phyloP scores from a whole-genome alignment of 2,113 vertebrate species.

The Podocnemis expansa region DNA sequence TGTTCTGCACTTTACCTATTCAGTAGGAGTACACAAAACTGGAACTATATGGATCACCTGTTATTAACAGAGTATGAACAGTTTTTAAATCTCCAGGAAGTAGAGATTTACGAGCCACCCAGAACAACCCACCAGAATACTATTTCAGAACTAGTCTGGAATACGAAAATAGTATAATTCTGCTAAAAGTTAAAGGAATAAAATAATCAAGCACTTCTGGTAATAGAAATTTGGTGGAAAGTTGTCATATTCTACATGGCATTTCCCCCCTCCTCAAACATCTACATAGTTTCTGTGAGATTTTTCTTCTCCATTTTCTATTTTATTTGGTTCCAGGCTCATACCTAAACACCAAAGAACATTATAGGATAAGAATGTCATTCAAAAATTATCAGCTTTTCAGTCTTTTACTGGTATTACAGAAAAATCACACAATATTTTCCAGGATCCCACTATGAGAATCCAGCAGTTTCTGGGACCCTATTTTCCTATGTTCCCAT shows the following conservation, averaged over 20 bases:
- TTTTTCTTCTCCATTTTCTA: neutral
- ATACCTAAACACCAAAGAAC: neutral
- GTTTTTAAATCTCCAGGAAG: neutral
- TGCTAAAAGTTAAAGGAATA: neutral
- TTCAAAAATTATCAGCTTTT: neutral
- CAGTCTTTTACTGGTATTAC: neutral
- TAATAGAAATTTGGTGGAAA: neutral
- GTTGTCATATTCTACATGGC: constrained; percentile 1
- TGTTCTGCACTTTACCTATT: neutral
- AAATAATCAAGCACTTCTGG: constrained; percentile 3
- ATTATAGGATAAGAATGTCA: neutral
- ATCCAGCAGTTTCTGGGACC: neutral
- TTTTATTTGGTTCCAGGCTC: neutral
- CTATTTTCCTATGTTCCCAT: neutral
- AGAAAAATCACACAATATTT: constrained; percentile 24
- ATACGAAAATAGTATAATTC: neutral
- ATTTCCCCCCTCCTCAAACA: neutral
- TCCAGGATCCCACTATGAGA: neutral
- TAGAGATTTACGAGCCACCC: neutral
- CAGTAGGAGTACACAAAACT: neutral
- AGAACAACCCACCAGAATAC: neutral
- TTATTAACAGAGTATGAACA: neutral
- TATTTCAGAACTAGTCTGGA: neutral
- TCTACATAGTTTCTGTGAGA: neutral
- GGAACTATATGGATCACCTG: neutral